Evolutionary conservation across 2,113 vertebrate genomes (phyloP), one percentile per base, ranked within the genome.

Genomic region (Sylvietta virens): DNA sequence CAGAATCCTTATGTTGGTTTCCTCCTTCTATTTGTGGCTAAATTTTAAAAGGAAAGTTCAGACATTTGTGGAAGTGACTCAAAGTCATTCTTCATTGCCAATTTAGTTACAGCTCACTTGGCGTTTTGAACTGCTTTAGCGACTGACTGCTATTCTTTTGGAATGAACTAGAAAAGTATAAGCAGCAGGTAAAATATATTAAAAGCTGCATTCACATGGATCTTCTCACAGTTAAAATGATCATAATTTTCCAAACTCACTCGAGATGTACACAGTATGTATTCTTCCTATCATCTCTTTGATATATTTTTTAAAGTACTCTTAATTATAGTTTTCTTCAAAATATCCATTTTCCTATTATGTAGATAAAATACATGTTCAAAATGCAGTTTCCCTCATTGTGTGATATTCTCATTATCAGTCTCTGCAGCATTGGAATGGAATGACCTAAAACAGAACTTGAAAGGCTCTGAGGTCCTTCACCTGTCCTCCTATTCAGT

Each of bases 151-250:
- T 97, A 88, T 97, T 97, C 96, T 97, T 95, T 95, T 94, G 47
- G 92, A 91, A 97, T 86, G 92, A 80, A 94, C 69, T 74, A 94
- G 66, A 98, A 86, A 92, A 92, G 95, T 81, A 66, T 66, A 93
- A 97, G 95, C 97, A 96, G 97, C 96, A 92, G 97, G 97, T 95
- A 90, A 95, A 97, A 96, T 94, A 44, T 85, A 95, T 92, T 81
- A 82, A 96, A 95, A 96, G 93, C 93, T 91, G 58, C 45, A 77
- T 92, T 96, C 91, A 79, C 57, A 18, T 13, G 16, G 69, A 53
- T 91, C 27, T 87, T 89, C 53, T 86, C 35, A 57, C 65, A 67
- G 70, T 82, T 91, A 89, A 92, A 96, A 91, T 61, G 73, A 87
- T 69, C 9, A 53, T 67, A 71, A 71, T 92, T 95, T 94, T 91